Conservation (phyloP, 2,113 vertebrate genomes). For the Charina bottae region DNA sequence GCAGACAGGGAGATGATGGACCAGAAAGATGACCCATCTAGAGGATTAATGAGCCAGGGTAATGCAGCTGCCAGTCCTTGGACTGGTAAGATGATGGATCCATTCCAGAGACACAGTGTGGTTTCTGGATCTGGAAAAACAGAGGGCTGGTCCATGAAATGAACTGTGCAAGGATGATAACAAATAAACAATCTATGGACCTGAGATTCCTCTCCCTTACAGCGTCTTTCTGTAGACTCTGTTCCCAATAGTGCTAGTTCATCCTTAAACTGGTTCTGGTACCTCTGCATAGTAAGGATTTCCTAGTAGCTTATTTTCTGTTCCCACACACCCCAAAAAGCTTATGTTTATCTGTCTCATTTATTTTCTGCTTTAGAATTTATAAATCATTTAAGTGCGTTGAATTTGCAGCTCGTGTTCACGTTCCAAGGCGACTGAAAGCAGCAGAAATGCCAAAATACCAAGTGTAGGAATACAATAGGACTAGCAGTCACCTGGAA, state of each 20-base stretch:
- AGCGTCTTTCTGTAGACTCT: neutral
- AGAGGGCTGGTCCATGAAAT: conserved; percentile 31
- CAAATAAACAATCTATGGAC: conserved; percentile 38
- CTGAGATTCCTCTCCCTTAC: neutral
- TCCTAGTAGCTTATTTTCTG: neutral
- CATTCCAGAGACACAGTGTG: neutral
- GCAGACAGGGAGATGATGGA: conserved; percentile 5
- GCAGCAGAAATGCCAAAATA: neutral
- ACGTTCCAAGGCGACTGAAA: neutral
- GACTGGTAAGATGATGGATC: neutral
- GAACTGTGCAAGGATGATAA: conserved; percentile 18
- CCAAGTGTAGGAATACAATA: neutral
- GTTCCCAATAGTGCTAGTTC: neutral
- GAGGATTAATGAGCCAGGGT: neutral
- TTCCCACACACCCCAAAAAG: neutral
- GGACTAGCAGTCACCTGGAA: neutral
- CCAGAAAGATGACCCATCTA: conserved; percentile 21
- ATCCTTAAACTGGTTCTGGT: neutral
- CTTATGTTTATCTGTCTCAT: neutral
- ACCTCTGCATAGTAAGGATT: neutral
- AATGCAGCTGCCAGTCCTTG: neutral
- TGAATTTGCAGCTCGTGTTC: neutral
- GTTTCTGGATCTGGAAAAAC: conserved; percentile 3
- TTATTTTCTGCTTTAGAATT: neutral
- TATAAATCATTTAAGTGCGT: neutral